Conservation (phyloP, 2,888 invertebrate genomes). For the Myopa tessellatipennis region DNA sequence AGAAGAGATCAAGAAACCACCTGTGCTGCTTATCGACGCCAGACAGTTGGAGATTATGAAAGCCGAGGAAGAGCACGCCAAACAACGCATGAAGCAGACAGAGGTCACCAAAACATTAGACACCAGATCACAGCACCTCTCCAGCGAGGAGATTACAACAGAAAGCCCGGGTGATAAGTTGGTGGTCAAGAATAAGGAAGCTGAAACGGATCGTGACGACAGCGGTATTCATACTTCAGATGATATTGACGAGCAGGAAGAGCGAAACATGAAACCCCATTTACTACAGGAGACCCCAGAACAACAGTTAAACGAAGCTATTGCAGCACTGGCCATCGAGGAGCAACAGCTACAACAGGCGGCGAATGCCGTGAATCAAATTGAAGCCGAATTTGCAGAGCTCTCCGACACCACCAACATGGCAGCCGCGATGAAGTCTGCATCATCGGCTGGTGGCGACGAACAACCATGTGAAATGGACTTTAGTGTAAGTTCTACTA, state of each 20-base stretch:
- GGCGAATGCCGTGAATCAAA: constrained; percentile 61
- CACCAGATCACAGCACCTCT: not conserved
- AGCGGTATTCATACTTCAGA: constrained; percentile 77
- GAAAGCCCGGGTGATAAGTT: not conserved
- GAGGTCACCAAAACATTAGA: constrained; percentile 1
- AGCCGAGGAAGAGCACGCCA: constrained; percentile 59
- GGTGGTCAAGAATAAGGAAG: not conserved
- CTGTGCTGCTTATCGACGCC: constrained; percentile 69
- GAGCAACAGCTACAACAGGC: constrained; percentile 61
- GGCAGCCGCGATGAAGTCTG: constrained; percentile 23
- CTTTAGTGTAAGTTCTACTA: constrained; percentile 67
- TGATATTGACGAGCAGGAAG: constrained; percentile 51
- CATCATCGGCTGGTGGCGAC: constrained; percentile 44
- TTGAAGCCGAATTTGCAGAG: constrained; percentile 62
- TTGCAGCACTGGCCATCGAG: constrained; percentile 59
- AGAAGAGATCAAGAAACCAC: constrained; percentile 63
- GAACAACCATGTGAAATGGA: constrained; percentile 60
- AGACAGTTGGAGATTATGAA: constrained; percentile 69
- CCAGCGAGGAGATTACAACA: too few species aligned
- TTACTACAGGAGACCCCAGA: constrained; percentile 53
- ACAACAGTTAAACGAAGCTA: constrained; percentile 60
- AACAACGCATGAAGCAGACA: constrained; percentile 49
- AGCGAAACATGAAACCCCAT: constrained; percentile 39
- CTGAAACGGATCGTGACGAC: constrained; percentile 76
- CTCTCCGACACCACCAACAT: constrained; percentile 51